Base-by-base conservation (phyloP, 2,888 invertebrate genomes). In the Eristalinus sepulchralis region DNA sequence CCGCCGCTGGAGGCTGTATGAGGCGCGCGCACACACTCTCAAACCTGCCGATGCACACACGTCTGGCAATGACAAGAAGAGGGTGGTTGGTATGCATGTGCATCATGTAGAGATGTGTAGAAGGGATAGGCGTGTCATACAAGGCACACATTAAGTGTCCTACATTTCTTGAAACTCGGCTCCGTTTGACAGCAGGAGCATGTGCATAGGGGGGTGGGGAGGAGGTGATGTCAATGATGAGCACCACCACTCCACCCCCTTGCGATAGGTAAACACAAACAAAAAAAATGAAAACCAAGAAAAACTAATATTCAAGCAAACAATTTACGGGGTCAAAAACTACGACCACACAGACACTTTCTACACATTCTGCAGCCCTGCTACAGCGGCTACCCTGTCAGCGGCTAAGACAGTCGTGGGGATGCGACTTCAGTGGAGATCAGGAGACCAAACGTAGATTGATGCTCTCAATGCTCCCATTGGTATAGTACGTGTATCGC, bases 281-380 rank as follows among this genome's bases (percentile, higher is more conserved):
- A 53, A 13, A 47, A 66, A 27, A 66, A 27, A 36, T 33, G 39
- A 64, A 59, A 73, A 66, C 34, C 39, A 70, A 66, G 70, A 71
- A 77, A 57, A 82, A 77, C 82, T 77, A 70, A 82, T 82, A 64
- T 82, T 77, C 82, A 77, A 64, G 77, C 82, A 82, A 82, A 82
- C 82, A 82, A 70, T 82, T 77, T 66, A 71, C 71, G 77, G 66
- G 82, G 77, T 71, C 77, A 71, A 77, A 80, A 77, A 71, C 53
- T 70, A 55, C 53, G 33, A 4, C n/a, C n/a, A n/a, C n/a, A n/a
- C 5, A 22, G 62, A 39, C 6, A 39, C 22, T 9, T 13, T 53
- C n/a, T n/a, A n/a, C n/a, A 20, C n/a, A 55, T 2, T 27, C 36
- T 8, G 57, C 36, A 11, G 9, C 6, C 34, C 20, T 10, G 57